Percentiles rank a stretch among this genome's conserved stretches.
phyloP scores from a whole-genome alignment of 2,888 invertebrate genomes.

The Aphidius colemani region DNA sequence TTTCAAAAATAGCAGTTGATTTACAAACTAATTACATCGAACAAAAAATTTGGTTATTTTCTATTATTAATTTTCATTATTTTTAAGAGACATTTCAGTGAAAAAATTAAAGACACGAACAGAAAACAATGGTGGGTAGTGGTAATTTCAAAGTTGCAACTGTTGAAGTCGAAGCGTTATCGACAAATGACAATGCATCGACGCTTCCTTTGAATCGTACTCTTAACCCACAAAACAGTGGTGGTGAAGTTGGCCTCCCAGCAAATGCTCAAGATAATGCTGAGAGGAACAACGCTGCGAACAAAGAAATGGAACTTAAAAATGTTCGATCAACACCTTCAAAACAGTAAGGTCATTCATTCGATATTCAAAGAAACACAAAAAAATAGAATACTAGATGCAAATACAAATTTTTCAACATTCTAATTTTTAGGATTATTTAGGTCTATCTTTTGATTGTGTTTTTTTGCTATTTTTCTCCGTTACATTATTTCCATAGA shows the following conservation, averaged over 20 bases:
- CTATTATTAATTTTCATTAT: too few relatives aligned
- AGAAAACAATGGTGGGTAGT: conserved; percentile 66
- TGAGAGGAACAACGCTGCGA: conserved; percentile 81
- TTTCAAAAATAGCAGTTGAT: too few relatives aligned
- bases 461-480: neutral
- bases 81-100: neutral
- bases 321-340: conserved; percentile 83
- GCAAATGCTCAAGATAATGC: conserved; percentile 71
- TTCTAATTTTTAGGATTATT: too few relatives aligned
- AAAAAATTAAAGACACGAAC: conserved; percentile 9
- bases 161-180: conserved; percentile 81
- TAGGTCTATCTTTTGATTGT: too few relatives aligned
- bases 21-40: too few relatives aligned
- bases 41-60: too few relatives aligned
- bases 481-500: neutral
- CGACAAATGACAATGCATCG: conserved; percentile 78
- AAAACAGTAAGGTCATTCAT: conserved; percentile 70
- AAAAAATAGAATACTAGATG: conserved; percentile 9
- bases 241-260: conserved; percentile 62
- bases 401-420: conserved; percentile 7
- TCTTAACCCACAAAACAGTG: conserved; percentile 62
- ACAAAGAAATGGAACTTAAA: conserved; percentile 86
- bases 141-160: conserved; percentile 87
- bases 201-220: conserved; percentile 84
- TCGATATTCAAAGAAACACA: neutral